Evolutionary conservation across 2,888 invertebrate genomes (phyloP), one percentile per base, ranked within the genome.

Genomic region (Lasioglossum zephyrum): DNA sequence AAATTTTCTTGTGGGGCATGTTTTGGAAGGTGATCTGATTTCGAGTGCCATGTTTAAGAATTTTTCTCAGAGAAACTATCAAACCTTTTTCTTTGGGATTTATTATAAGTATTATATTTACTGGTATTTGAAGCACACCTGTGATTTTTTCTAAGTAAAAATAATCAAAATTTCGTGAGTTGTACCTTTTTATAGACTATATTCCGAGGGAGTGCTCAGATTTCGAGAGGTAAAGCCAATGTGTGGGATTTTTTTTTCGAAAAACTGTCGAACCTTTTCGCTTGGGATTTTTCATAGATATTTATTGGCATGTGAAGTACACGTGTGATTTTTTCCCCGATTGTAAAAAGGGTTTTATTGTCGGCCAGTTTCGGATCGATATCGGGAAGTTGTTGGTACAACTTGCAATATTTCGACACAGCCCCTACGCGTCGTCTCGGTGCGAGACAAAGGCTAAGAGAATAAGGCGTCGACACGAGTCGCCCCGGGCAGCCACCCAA

Each of bases 121-220:
- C 0, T 47, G 47, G 5, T 5, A 47, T 0, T 49, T 49, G 18
- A 49, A 18, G 16, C 0, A 49, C 0, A 49, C 49, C 2, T 49
- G 49, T 49, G 53, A 53, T 53, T 53, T 22, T 8, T 57, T 57
- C 9, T n/a, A 22, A 53, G 8, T 9, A 6, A 22, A 53, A 53
- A 3, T n/a, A 9, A 9, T 9, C 2, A 53, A 53, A n/a, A 53
- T 9, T 53, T 8, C 3, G 2, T n/a, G n/a, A n/a, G 9, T 4
- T 53, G n/a, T 1, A n/a, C n/a, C 1, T n/a, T 9, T n/a, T 8
- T 3, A 9, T 2, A 9, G 0, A 53, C 0, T 2, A n/a, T n/a
- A 8, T 53, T 9, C 2, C 31, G 31, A 31, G 0, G 22, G 22
- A 18, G 22, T 53, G 8, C 8, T 53, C 8, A 2, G 22, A 8